Base-by-base conservation (phyloP, 1,140 invertebrate genomes). In the Drosophila punjabiensis region DNA sequence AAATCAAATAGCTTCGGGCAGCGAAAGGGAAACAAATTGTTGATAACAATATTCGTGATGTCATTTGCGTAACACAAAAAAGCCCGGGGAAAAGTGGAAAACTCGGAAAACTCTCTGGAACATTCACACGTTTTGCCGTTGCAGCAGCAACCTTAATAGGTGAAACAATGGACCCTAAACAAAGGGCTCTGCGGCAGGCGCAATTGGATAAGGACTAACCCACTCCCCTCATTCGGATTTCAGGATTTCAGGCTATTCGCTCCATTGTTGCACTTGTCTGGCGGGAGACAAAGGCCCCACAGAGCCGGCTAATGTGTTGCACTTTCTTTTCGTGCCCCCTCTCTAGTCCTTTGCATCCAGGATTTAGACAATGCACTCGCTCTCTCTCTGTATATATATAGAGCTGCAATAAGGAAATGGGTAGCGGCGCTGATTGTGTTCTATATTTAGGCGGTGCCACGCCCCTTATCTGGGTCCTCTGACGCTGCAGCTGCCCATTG, bases 231-330 rank as follows among this genome's bases (percentile, higher is more conserved):
- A 7, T 41, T 53, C 20, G 24, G 63, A 24, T 32, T 79, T 48
- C 28, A 48, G 41, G 65, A 50, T 52, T 79, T 53, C 28, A 48
- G 41, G 65, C 35, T 39, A 41, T 73, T 74, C 69, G 28, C 71
- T 62, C 56, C 69, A 74, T 74, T 74, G 70, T 74, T 74, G 71
- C 68, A 55, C 50, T 69, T 63, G 33, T 67, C 60, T 73, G 67
- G 56, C 79, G 62, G 28, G n/a, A 69, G 64, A 85, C 75, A 87
- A 89, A 77, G 37, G 64, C 68, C 56, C 35, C 62, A 70, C 69
- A 78, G 77, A 45, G 56, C 55, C 84, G 74, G 85, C 74, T 89
- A 89, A 88, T 89, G 81, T 81, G 81, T 81, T 89, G 81, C 79
- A 84, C 69, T 83, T 75, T 88, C 68, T 60, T 76, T 76, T 76